These are phyloP conservation scores for Pseudochirops corinnae DNA, from an alignment of 2,797 vertebrate genomes.

Conservation along the genomic window DNA sequence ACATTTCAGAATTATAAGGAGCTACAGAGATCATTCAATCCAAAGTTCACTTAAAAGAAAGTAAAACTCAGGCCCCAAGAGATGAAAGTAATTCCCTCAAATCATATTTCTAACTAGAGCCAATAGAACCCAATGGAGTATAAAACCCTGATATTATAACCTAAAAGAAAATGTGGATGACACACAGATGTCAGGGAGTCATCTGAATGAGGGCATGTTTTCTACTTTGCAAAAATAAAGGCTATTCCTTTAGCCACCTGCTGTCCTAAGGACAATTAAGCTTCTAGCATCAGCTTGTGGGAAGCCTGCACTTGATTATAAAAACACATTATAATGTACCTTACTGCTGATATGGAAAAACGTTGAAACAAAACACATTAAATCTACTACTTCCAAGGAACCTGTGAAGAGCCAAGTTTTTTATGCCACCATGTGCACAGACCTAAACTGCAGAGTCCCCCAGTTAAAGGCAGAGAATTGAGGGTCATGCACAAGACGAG, in stretches of 20 bases:
- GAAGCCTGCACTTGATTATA: background rate
- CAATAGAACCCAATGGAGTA: background rate
- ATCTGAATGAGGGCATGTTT: background rate
- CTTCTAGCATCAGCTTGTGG: background rate
- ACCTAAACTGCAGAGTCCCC: no score
- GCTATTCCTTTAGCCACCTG: no score
- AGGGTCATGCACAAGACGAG: background rate
- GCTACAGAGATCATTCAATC: background rate
- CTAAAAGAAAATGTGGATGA: background rate
- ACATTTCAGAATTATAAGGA: background rate
- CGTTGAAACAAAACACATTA: background rate
- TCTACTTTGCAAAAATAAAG: background rate
- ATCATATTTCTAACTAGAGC: background rate
- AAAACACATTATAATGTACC: background rate
- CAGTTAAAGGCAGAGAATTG: background rate
- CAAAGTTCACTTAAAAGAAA: background rate
- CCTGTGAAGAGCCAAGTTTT: background rate
- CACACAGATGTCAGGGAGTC: background rate
- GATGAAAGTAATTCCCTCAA: background rate
- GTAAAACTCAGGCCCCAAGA: background rate
- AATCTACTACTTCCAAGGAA: background rate
- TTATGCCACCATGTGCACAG: background rate
- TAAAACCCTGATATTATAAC: background rate
- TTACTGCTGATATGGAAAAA: background rate
- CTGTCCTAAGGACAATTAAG: background rate